Conservation (phyloP, 1,140 invertebrate genomes). For the Atta texana region DNA sequence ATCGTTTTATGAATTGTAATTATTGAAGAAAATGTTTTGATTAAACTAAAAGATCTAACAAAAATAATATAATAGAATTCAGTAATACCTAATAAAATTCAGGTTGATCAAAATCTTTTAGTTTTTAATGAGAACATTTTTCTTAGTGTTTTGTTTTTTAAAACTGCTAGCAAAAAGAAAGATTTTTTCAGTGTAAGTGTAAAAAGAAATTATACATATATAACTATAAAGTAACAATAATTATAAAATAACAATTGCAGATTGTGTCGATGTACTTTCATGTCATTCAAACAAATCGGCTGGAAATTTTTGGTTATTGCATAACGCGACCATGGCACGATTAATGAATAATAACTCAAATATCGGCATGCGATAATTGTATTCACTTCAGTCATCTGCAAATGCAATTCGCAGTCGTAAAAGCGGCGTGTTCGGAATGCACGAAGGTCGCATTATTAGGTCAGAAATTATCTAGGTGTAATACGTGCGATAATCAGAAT, state of each 20-base stretch:
- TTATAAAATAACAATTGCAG: background rate
- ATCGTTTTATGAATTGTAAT: no score
- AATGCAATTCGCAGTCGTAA: slow-evolving; percentile 21
- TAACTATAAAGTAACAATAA: background rate
- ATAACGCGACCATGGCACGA: slow-evolving; percentile 13
- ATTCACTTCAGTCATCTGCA: background rate
- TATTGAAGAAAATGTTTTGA: no score
- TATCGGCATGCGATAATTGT: slow-evolving; percentile 13
- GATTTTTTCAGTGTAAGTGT: no score
- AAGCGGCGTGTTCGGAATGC: slow-evolving; percentile 11
- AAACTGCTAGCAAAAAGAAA: no score
- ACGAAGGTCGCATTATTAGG: slow-evolving; percentile 32
- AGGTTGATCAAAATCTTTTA: no score
- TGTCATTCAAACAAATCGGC: background rate
- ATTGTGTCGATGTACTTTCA: background rate
- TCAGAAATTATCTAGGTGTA: slow-evolving; percentile 22
- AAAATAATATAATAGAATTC: no score
- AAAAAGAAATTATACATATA: background rate
- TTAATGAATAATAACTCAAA: slow-evolving; percentile 11
- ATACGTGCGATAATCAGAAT: background rate
- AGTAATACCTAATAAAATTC: no score
- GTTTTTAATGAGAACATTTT: no score
- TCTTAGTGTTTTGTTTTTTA: no score
- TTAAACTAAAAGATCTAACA: no score
- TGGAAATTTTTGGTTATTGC: slow-evolving; percentile 27